Conservation (phyloP, 2,888 invertebrate species). For the Diaperis boleti region DNA sequence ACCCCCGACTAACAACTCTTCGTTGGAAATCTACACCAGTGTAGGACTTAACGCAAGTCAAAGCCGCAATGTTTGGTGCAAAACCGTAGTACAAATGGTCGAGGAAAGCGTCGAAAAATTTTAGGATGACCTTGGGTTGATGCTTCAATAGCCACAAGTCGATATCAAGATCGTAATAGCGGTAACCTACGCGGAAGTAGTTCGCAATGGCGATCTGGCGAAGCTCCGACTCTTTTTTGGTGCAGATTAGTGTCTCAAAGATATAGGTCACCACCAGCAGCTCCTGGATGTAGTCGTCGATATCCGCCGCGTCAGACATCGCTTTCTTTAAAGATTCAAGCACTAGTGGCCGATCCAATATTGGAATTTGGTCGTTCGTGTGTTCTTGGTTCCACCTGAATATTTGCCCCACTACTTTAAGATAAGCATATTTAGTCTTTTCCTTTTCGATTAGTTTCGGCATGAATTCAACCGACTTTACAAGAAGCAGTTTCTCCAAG, state of each 20-base stretch:
- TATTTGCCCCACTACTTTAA: neutral
- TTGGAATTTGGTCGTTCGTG: slow-evolving; percentile 14
- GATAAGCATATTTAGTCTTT: neutral
- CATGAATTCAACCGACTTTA: neutral
- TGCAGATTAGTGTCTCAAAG: neutral
- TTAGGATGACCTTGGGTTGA: neutral
- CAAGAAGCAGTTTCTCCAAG: neutral
- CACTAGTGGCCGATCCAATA: neutral
- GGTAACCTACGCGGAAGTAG: neutral
- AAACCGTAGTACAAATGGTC: neutral
- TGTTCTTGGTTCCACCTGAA: slow-evolving; percentile 31
- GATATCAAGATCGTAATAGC: neutral
- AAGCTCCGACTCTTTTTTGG: slow-evolving; percentile 1
- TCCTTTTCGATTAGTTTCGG: neutral
- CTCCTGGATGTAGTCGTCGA: neutral
- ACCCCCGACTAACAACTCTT: neutral
- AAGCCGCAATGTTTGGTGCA: neutral
- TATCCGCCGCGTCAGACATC: neutral
- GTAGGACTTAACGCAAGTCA: neutral
- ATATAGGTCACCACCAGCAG: neutral
- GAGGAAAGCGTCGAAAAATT: neutral
- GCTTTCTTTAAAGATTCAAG: neutral
- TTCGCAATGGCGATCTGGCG: neutral
- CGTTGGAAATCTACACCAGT: neutral
- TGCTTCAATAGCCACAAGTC: slow-evolving; percentile 18